Percentiles rank a stretch among this genome's conserved stretches.
These are phyloP conservation scores for Ceratosolen solmsi DNA, from an alignment of 1,140 invertebrate genomes.

Conservation along the genomic window DNA sequence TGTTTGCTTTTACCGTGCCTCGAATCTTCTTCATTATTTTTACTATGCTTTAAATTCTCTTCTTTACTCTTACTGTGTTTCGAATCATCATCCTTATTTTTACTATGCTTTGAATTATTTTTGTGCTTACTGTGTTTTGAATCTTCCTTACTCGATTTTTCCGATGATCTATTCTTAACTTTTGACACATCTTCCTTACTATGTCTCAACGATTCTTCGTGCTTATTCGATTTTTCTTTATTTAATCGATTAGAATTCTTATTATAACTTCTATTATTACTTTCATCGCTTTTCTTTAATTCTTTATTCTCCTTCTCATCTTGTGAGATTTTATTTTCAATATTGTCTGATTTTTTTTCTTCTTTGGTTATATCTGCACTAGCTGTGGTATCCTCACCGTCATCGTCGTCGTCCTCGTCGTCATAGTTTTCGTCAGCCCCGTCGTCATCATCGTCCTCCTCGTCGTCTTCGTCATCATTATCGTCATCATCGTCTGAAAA, in stretches of 20 bases:
- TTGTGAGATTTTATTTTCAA: slow-evolving; percentile 47
- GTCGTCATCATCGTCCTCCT: slow-evolving; percentile 62
- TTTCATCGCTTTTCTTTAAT: slow-evolving; percentile 23
- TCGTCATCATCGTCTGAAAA: slow-evolving; percentile 67
- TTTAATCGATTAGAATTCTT: slow-evolving; percentile 23
- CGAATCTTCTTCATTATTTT: slow-evolving; percentile 50
- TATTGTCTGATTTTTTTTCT: slow-evolving; percentile 52
- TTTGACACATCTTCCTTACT: slow-evolving; percentile 33
- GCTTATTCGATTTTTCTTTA: slow-evolving; percentile 40
- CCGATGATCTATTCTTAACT: slow-evolving; percentile 45
- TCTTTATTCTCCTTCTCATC: slow-evolving; percentile 53
- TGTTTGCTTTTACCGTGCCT: slow-evolving; percentile 54
- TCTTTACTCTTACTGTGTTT: slow-evolving; percentile 33
- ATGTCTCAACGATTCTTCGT: slow-evolving; percentile 47
- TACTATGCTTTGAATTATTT: slow-evolving; percentile 42
- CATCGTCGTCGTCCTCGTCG: slow-evolving; percentile 57
- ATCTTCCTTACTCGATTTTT: slow-evolving; percentile 44
- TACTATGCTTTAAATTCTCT: slow-evolving; percentile 51
- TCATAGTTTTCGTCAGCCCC: slow-evolving; percentile 56
- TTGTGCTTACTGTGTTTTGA: slow-evolving; percentile 22
- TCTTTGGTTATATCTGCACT: slow-evolving; percentile 55
- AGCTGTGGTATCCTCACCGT: slow-evolving; percentile 54
- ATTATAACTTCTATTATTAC: slow-evolving; percentile 22
- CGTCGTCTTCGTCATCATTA: slow-evolving; percentile 67
- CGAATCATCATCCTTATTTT: slow-evolving; percentile 53